Percentiles rank a stretch among this genome's conserved stretches.
These are phyloP conservation scores for Beris morrisii DNA, from an alignment of 2,888 invertebrate species.

Conservation along the genomic window DNA sequence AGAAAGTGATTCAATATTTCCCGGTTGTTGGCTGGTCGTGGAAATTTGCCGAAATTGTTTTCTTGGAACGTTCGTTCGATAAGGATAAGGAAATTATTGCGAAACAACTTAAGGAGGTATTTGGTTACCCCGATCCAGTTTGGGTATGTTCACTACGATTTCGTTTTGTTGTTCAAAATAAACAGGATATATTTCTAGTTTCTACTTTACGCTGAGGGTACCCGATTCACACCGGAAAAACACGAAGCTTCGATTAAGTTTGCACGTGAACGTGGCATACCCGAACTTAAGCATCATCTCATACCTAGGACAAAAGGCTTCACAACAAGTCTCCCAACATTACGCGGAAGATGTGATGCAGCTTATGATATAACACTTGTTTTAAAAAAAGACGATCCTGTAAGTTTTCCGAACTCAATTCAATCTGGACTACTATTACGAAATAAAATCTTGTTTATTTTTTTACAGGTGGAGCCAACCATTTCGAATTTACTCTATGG, in stretches of 20 bases:
- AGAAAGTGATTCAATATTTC: conserved; percentile 86
- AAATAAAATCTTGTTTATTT: conserved; percentile 35
- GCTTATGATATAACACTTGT: conserved; percentile 82
- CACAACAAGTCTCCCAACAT: conserved; percentile 77
- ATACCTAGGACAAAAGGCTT: conserved; percentile 96
- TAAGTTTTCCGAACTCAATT: conserved; percentile 44
- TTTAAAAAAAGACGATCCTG: conserved; percentile 66
- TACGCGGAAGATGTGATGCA: conserved; percentile 78
- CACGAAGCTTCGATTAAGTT: conserved; percentile 86
- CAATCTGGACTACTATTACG: background rate
- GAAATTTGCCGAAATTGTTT: conserved; percentile 94
- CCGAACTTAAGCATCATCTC: conserved; percentile 83
- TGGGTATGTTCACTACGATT: conserved; percentile 66
- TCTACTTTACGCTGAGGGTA: conserved; percentile 89
- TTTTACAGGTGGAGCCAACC: conserved; percentile 67
- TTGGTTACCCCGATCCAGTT: conserved; percentile 86
- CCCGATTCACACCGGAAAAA: conserved; percentile 84
- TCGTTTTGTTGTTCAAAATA: background rate
- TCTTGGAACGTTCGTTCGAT: conserved; percentile 87
- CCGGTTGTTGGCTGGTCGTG: conserved; percentile 96
- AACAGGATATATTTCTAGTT: conserved; percentile 59
- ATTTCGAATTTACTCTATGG: conserved; percentile 77
- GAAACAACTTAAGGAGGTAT: conserved; percentile 76
- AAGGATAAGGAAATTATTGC: conserved; percentile 85
- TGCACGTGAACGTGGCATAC: conserved; percentile 81